Evolutionary conservation across 92 coral and sea anemone species (phyloP).

Genomic region (Heliopora coerulea): DNA sequence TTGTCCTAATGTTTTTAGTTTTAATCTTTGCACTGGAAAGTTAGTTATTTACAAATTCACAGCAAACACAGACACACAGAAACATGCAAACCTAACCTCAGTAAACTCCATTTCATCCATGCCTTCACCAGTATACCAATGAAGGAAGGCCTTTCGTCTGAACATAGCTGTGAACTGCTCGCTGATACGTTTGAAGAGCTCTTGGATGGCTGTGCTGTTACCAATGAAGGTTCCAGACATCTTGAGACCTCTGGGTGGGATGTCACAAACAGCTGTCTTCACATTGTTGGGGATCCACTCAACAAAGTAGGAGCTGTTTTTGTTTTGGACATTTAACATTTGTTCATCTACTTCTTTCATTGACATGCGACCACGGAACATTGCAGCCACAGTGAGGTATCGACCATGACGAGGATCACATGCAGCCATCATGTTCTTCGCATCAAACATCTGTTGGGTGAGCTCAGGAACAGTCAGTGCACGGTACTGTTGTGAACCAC

Average conservation of each 20-base stretch:
- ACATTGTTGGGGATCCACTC: constrained; percentile 99
- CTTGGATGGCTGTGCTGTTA: constrained; percentile 99
- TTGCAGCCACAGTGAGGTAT: constrained; percentile 97
- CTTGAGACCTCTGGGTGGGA: constrained; percentile 97
- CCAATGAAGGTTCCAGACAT: constrained; percentile 98
- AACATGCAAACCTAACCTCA: constrained; percentile 50
- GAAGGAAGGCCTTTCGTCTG: constrained; percentile 99
- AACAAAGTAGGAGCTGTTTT: constrained; percentile 98
- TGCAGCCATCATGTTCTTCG: constrained; percentile 99
- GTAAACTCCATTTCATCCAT: constrained; percentile 98
- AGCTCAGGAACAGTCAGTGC: constrained; percentile 98
- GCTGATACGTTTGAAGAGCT: constrained; percentile 97
- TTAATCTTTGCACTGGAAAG: too few relatives aligned
- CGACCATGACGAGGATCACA: constrained; percentile 99
- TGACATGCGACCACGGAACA: constrained; percentile 99
- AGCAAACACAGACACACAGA: too few relatives aligned
- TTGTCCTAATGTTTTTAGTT: too few relatives aligned
- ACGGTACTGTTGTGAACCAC: constrained; percentile 97
- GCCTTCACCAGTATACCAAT: constrained; percentile 99
- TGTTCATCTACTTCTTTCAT: constrained; percentile 99
- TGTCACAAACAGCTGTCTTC: constrained; percentile 98
- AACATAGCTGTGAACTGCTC: constrained; percentile 99
- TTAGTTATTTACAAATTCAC: too few relatives aligned
- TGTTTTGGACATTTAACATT: constrained; percentile 97
- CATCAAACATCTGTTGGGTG: constrained; percentile 99